A percentile compares a stretch with the other conserved stretches of the same genome.
Conservation (phyloP, 2,888 invertebrate genomes). For the Sinhomidia bicolor region DNA sequence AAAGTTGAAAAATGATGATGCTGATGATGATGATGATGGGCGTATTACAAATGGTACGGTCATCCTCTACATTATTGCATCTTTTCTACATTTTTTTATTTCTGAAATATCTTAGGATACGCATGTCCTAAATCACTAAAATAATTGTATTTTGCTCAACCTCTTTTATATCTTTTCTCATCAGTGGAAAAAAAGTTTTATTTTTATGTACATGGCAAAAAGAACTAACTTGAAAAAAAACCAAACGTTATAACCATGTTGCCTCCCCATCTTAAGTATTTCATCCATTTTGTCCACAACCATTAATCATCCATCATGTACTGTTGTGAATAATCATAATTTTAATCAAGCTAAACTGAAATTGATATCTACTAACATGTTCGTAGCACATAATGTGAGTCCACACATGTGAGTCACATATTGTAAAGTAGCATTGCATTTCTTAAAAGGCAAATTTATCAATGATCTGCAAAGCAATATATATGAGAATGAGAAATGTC, state of each 20-base stretch:
- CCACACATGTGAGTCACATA: background rate
- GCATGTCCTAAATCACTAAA: slow-evolving; percentile 31
- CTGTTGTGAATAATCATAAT: slow-evolving; percentile 8
- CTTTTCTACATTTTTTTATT: background rate
- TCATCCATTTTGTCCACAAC: slow-evolving; percentile 18
- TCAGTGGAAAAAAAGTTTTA: background rate
- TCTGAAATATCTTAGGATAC: slow-evolving; percentile 19
- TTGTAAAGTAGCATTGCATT: no score
- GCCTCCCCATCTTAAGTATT: background rate
- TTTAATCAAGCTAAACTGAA: slow-evolving; percentile 33
- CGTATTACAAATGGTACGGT: slow-evolving; percentile 33
- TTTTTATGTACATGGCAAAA: background rate
- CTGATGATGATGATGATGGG: slow-evolving; percentile 15
- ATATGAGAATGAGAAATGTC: background rate
- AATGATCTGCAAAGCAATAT: slow-evolving; percentile 2
- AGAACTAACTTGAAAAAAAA: background rate
- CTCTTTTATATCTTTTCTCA: background rate
- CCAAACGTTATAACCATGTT: background rate
- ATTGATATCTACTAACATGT: background rate
- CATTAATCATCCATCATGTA: slow-evolving; percentile 50
- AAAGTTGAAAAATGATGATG: slow-evolving; percentile 10
- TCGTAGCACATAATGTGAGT: background rate
- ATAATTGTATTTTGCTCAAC: slow-evolving; percentile 40
- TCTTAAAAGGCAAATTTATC: background rate
- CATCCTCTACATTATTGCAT: background rate